phyloP scores from a whole-genome alignment of 1,140 invertebrate species.

The Cotesia typhae region DNA sequence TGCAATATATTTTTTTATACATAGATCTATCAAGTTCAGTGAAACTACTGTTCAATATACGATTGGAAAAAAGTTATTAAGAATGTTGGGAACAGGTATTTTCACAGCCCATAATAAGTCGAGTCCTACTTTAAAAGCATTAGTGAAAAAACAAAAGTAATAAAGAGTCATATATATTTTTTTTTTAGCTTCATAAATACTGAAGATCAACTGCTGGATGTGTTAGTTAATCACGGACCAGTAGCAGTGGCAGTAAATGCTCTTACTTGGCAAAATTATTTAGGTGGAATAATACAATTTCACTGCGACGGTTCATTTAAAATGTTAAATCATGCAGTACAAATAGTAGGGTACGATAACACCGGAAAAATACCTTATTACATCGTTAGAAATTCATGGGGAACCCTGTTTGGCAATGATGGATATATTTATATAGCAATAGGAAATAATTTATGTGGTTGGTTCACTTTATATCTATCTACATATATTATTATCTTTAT shows the following conservation, averaged over 20 bases:
- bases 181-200: slow-evolving; percentile 70
- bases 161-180: too few relatives aligned
- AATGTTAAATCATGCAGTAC: slow-evolving; percentile 84
- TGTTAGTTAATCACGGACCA: slow-evolving; percentile 77
- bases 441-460: slow-evolving; percentile 82
- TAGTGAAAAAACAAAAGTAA: too few relatives aligned
- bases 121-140: too few relatives aligned
- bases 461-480: slow-evolving; percentile 10
- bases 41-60: too few relatives aligned
- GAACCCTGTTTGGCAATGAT: slow-evolving; percentile 75
- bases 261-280: slow-evolving; percentile 86
- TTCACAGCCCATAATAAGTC: too few relatives aligned
- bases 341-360: slow-evolving; percentile 85
- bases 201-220: slow-evolving; percentile 74
- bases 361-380: slow-evolving; percentile 80
- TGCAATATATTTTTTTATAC: too few relatives aligned
- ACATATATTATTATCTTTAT: background rate
- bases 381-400: slow-evolving; percentile 90
- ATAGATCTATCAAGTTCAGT: too few relatives aligned
- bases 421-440: slow-evolving; percentile 84
- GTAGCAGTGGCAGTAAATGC: slow-evolving; percentile 84
- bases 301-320: slow-evolving; percentile 74
- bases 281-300: slow-evolving; percentile 85
- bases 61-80: too few relatives aligned
- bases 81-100: too few relatives aligned